A percentile compares a stretch with the other conserved stretches of the same genome.
Conservation (phyloP, 2,113 vertebrate genomes). For the Marmota flaviventris region DNA sequence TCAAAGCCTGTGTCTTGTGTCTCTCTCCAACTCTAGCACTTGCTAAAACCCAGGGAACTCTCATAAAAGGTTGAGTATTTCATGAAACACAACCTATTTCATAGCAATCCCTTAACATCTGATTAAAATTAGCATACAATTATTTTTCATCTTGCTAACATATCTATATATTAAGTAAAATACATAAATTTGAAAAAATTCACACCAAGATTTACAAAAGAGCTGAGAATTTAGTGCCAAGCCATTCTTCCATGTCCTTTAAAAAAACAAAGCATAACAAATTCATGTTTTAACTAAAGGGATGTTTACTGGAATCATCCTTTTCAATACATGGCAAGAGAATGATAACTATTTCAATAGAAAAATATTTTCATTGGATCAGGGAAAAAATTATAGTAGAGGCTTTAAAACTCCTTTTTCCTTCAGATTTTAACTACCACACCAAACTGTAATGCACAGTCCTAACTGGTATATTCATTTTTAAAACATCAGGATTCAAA, state of each 20-base stretch:
- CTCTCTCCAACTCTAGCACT: neutral
- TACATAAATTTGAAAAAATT: slow-evolving; percentile 43
- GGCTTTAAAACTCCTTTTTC: slow-evolving; percentile 52
- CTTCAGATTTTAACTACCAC: slow-evolving; percentile 34
- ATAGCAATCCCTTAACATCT: neutral
- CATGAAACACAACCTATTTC: neutral
- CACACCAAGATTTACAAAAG: slow-evolving; percentile 14
- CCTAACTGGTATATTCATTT: neutral
- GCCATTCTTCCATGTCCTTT: neutral
- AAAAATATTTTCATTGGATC: slow-evolving; percentile 49
- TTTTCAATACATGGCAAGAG: slow-evolving; percentile 55
- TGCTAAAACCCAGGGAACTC: neutral
- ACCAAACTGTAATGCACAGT: neutral
- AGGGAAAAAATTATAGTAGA: neutral
- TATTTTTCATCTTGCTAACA: neutral
- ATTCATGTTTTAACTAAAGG: slow-evolving; percentile 20
- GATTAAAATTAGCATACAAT: slow-evolving; percentile 48
- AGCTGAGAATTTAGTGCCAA: slow-evolving; percentile 6
- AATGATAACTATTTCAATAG: neutral
- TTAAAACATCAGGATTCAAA: slow-evolving; percentile 43
- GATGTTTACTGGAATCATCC: neutral
- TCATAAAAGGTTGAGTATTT: neutral
- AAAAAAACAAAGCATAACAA: neutral
- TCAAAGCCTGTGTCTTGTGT: neutral
- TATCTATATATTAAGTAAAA: neutral